Base-by-base conservation (phyloP, 2,888 invertebrate species). In the Alsophila aescularia region DNA sequence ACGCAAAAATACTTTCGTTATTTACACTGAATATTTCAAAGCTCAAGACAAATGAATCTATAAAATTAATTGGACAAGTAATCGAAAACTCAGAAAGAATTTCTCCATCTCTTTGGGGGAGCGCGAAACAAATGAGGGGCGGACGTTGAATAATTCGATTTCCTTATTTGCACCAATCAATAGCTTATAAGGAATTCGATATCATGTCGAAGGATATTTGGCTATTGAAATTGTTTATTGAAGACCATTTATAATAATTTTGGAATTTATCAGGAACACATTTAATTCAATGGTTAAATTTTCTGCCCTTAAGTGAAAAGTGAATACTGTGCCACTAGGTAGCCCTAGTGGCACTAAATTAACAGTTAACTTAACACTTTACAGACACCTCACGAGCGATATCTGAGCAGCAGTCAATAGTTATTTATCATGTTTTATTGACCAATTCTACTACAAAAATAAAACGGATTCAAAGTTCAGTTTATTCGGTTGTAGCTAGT, bases 51-150 rank as follows among this genome's bases (percentile, higher is more conserved):
- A 91, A 91, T 90, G 87, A 87, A 90, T 88, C 89, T 89, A 91
- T 90, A 89, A 90, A 91, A 90, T 90, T 91, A 90, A 90, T 91
- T 91, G 90, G 87, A 88, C 87, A 87, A 90, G 91, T 90, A 91
- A 91, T 91, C 90, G 91, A 91, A 91, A 91, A 90, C 89, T 91
- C 83, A 79, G 88, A 90, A 91, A 91, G 91, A 90, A 91, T 91
- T 91, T 90, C 90, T 90, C 85, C 88, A 87, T 90, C 85, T 90
- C 85, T 85, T 85, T 75, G 77, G 90, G 89, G 91, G 90, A 87
- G 83, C 80, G 70, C 77, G 80, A 86, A 87, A 91, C 89, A 90
- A 90, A 91, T 91, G 87, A 83, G 83, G 89, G 91, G 91, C 88
- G 90, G 91, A 90, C 91, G 84, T 90, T 91, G 91, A 91, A 90